phyloP scores from a whole-genome alignment of 2,888 invertebrate genomes.

The Xanthostigma xanthostigma region DNA sequence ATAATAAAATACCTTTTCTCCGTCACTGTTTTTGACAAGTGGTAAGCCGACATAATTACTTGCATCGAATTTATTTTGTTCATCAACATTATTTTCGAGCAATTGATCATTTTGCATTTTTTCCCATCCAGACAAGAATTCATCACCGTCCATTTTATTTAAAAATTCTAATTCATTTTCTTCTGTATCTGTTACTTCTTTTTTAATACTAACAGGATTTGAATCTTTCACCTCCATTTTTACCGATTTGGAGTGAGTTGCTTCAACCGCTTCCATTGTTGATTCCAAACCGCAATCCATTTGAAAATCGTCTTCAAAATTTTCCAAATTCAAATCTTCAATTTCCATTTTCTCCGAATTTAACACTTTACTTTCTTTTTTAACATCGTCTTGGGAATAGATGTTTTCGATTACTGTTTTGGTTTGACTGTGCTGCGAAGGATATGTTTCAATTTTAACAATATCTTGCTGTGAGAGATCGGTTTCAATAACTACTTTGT shows the following conservation, averaged over 20 bases:
- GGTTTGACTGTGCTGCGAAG: not conserved
- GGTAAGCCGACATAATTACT: conserved; percentile 18
- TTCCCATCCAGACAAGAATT: conserved; percentile 14
- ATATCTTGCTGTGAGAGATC: conserved; percentile 33
- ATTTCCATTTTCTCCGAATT: conserved; percentile 2
- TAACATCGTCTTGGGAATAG: not conserved
- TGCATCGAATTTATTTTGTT: no score
- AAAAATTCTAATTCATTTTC: conserved; percentile 26
- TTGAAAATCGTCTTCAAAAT: conserved; percentile 22
- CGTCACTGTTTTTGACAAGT: conserved; percentile 32
- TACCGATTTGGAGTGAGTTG: not conserved
- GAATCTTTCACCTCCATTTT: conserved; percentile 14
- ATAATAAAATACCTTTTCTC: conserved; percentile 21
- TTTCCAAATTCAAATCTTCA: conserved; percentile 9
- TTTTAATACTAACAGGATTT: conserved; percentile 16
- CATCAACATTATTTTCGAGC: no score
- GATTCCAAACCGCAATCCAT: conserved; percentile 12
- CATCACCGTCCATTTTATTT: conserved; percentile 16
- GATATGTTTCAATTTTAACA: conserved; percentile 24
- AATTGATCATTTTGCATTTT: conserved; percentile 16
- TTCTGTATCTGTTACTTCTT: conserved; percentile 25
- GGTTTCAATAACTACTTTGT: conserved; percentile 25
- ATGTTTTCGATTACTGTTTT: not conserved
- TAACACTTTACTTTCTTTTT: conserved; percentile 5
- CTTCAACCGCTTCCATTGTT: not conserved